These are phyloP conservation scores for Trypoxylon attenuatum DNA, from an alignment of 2,888 invertebrate species.

Conservation along the genomic window DNA sequence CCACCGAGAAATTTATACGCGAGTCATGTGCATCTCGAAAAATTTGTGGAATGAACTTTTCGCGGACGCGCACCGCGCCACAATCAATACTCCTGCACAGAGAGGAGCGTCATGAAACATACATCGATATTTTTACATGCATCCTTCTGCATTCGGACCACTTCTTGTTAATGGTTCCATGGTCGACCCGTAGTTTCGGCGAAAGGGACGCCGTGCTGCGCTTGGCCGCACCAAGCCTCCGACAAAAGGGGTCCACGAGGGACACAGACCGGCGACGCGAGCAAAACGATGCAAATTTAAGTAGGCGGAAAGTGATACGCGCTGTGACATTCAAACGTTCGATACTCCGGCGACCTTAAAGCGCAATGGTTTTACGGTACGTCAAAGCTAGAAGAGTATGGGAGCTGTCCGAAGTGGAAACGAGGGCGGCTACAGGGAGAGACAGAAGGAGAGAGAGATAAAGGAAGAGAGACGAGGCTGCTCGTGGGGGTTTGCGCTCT, in stretches of 20 bases:
- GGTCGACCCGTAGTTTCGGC: background rate
- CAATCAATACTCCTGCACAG: no score
- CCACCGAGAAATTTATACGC: no score
- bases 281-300: constrained; percentile 39
- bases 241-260: background rate
- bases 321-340: constrained; percentile 51
- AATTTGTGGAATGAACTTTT: no score
- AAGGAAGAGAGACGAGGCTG: constrained; percentile 53
- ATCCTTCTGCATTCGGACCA: no score
- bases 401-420: constrained; percentile 44
- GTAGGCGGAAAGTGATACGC: constrained; percentile 45
- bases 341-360: constrained; percentile 59
- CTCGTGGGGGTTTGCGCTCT: constrained; percentile 63
- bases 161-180: background rate
- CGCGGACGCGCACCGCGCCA: no score
- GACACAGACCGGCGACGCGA: constrained; percentile 11
- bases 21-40: no score
- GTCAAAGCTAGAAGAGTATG: constrained; percentile 63
- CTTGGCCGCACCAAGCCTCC: background rate
- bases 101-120: background rate
- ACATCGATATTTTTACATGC: background rate
- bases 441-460: no score
- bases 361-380: constrained; percentile 66
- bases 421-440: constrained; percentile 47
- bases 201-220: background rate